These are phyloP conservation scores for Cataglyphis hispanica DNA, from an alignment of 1,140 invertebrate genomes.

Conservation along the genomic window DNA sequence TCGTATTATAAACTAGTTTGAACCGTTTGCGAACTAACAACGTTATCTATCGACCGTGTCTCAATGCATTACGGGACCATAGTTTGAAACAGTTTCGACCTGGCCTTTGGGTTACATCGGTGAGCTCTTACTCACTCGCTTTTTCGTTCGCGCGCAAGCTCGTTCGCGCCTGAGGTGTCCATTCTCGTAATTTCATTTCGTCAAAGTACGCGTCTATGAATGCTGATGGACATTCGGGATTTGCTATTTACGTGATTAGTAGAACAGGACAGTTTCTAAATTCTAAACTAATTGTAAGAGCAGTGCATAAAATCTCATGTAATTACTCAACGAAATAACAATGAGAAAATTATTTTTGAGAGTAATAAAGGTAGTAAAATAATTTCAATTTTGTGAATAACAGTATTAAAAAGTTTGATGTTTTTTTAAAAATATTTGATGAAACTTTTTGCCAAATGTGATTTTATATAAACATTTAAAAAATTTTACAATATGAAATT, in stretches of 20 bases:
- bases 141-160: conserved; percentile 8
- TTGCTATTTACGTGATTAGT: conserved; percentile 48
- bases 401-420: background rate
- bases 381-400: background rate
- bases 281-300: background rate
- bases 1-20: conserved; percentile 79
- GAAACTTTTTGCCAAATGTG: background rate
- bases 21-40: conserved; percentile 77
- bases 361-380: background rate
- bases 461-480: background rate
- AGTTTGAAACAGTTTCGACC: conserved; percentile 71
- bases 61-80: conserved; percentile 67
- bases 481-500: background rate
- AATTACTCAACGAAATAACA: background rate
- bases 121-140: background rate
- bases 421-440: conserved; percentile 17
- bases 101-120: conserved; percentile 62
- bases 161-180: conserved; percentile 22
- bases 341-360: background rate
- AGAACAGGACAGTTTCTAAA: conserved; percentile 13
- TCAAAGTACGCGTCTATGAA: conserved; percentile 5
- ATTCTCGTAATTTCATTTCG: conserved; percentile 20
- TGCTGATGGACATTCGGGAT: conserved; percentile 28
- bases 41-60: conserved; percentile 72
- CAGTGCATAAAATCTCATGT: background rate